phyloP scores from a whole-genome alignment of 2,888 invertebrate species.

The Strigamia transsilvanica region DNA sequence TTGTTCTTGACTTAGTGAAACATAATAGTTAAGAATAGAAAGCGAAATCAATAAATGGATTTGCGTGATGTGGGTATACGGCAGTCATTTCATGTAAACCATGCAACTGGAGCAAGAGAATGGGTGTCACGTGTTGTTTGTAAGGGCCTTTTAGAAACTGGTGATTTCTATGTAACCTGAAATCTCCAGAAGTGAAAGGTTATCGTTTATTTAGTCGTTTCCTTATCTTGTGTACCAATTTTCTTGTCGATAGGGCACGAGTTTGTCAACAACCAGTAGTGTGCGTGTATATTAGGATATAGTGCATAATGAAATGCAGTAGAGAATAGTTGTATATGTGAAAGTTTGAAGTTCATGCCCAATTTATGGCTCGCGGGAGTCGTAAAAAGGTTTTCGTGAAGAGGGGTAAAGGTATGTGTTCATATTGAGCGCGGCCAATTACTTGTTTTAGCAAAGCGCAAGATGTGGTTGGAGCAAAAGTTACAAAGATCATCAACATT shows the following conservation, averaged over 20 bases:
- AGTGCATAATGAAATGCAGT: slow-evolving; percentile 24
- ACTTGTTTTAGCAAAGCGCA: not conserved
- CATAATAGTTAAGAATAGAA: slow-evolving; percentile 4
- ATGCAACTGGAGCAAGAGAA: not conserved
- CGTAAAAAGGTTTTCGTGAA: slow-evolving; percentile 28
- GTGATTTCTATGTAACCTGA: not conserved
- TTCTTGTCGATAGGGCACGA: not conserved
- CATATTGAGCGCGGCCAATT: slow-evolving; percentile 25
- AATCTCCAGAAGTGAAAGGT: not conserved
- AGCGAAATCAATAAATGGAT: slow-evolving; percentile 38
- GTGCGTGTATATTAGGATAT: not conserved
- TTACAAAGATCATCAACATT: slow-evolving; percentile 46
- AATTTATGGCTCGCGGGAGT: slow-evolving; percentile 40
- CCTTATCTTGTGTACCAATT: not conserved
- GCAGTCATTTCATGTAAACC: not conserved
- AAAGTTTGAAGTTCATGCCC: slow-evolving; percentile 38
- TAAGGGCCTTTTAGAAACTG: not conserved
- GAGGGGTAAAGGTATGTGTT: slow-evolving; percentile 35
- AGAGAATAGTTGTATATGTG: not conserved
- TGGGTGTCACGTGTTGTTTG: slow-evolving; percentile 13
- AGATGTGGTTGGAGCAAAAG: not conserved
- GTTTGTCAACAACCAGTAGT: not conserved
- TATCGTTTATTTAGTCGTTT: slow-evolving; percentile 35
- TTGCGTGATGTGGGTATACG: not conserved
- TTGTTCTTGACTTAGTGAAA: not conserved